A percentile compares a stretch with the other conserved stretches of the same genome.
Evolutionary conservation across 1,140 invertebrate species (phyloP).

Genomic region (Rhagoletis pomonella): DNA sequence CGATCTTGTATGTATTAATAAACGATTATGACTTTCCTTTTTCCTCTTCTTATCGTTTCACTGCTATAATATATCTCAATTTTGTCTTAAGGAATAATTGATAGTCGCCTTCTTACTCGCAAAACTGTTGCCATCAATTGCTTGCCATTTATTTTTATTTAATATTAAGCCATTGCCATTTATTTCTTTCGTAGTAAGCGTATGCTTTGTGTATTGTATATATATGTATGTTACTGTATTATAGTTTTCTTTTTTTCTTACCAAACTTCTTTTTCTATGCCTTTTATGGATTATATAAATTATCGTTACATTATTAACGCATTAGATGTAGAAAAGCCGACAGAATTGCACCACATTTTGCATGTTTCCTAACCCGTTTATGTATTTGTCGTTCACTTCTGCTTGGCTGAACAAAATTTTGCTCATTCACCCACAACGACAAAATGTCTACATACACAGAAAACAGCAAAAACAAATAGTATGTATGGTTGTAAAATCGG

Average conservation of each 20-base stretch:
- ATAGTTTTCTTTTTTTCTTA: background rate
- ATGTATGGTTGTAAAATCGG: too few relatives aligned
- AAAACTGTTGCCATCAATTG: background rate
- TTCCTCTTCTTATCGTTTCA: background rate
- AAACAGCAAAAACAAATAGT: background rate
- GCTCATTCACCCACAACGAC: background rate
- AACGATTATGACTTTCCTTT: background rate
- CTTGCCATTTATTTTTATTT: conserved; percentile 6
- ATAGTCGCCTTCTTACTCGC: background rate
- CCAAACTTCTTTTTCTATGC: background rate
- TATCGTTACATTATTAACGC: conserved; percentile 23
- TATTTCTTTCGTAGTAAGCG: background rate
- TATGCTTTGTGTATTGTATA: background rate
- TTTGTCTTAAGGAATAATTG: background rate
- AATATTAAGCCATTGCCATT: conserved; percentile 1
- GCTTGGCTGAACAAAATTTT: conserved; percentile 63
- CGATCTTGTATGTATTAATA: background rate
- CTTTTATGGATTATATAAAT: background rate
- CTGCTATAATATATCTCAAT: background rate
- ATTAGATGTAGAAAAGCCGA: conserved; percentile 38
- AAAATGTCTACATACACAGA: background rate
- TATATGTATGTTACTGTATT: background rate
- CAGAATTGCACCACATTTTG: conserved; percentile 27
- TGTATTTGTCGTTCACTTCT: conserved; percentile 64
- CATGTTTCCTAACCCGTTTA: conserved; percentile 65